Conservation (phyloP, 2,888 invertebrate species). For the Aphodius sticticus region DNA sequence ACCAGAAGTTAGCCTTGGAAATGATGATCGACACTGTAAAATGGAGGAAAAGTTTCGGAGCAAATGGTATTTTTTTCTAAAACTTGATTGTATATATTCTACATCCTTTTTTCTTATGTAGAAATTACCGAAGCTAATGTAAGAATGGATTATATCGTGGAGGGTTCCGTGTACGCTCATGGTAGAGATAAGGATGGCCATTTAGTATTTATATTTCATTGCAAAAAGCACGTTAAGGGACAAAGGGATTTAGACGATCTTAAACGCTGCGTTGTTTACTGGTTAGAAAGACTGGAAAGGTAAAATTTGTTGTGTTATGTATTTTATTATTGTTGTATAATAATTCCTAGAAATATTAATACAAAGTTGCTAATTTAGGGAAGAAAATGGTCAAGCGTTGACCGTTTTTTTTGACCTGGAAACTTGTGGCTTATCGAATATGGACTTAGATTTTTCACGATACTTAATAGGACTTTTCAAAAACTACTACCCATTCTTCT, state of each 20-base stretch:
- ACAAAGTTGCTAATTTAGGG: conserved; percentile 59
- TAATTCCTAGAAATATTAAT: not conserved
- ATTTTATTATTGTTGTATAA: no score
- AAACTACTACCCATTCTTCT: conserved; percentile 84
- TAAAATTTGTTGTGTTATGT: conserved; percentile 53
- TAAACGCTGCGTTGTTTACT: conserved; percentile 84
- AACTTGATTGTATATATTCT: conserved; percentile 10
- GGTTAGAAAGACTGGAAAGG: conserved; percentile 82
- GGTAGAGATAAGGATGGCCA: conserved; percentile 85
- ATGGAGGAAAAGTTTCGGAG: conserved; percentile 82
- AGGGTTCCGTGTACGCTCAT: conserved; percentile 80
- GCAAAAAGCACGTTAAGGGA: conserved; percentile 82
- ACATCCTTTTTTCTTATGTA: conserved; percentile 45
- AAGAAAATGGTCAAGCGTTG: conserved; percentile 78
- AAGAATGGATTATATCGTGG: conserved; percentile 74
- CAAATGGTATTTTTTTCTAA: conserved; percentile 66
- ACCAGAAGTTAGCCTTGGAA: conserved; percentile 72
- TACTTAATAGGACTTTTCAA: conserved; percentile 89
- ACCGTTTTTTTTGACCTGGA: conserved; percentile 92
- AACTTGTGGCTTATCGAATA: conserved; percentile 82
- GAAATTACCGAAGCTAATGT: conserved; percentile 77
- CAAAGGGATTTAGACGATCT: conserved; percentile 77
- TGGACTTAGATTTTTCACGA: conserved; percentile 92
- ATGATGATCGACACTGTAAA: conserved; percentile 83
- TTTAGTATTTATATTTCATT: conserved; percentile 79